Base-by-base conservation (phyloP, 2,797 vertebrate species). In the Intellagama lesueurii region DNA sequence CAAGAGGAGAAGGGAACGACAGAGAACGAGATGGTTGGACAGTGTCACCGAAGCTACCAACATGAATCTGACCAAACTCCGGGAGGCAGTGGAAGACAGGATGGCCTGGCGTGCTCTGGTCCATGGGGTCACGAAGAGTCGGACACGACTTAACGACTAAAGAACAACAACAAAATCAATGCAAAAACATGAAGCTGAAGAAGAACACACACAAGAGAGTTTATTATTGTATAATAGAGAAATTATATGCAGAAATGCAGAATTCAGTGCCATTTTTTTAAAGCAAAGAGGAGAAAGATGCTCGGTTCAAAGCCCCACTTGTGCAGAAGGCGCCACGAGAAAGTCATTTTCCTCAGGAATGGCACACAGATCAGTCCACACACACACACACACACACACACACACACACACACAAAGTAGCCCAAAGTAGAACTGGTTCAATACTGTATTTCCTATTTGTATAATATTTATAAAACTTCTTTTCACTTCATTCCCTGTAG, bases 271-370 rank as follows among this genome's bases (percentile, higher is more conserved):
- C 92, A 91, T 84, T 76, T 76, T 87, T 64, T 91, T 86, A 91
- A 90, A 91, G 35, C 91, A 89, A 94, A 94, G 95, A 90, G 87
- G 90, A 92, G 78, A 91, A 90, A 69, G 87, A 80, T 60, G 79
- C 83, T 85, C 92, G 93, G 95, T 89, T 95, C 95, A 93, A 84
- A 95, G 95, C 91, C 87, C 92, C 95, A 93, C 81, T 89, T 89
- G 89, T 93, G 93, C 93, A 93, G 94, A 87, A 88, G 87, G 92
- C 91, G 93, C 91, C 90, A 94, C 92, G 93, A 86, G 90, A 91
- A 94, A 93, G 60, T 91, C 3, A 1, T 92, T 92, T 79, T 32
- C 40, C 87, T 91, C 91, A 94, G 92, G 90, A 90, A 76, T 94
- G 92, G 90, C 90, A 60, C 68, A 56, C 66, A n/a, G n/a, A n/a